Percentiles rank a stretch among this genome's conserved stretches.
phyloP scores from a whole-genome alignment of 2,888 invertebrate species.

The Gastracanthus pulcherrimus region DNA sequence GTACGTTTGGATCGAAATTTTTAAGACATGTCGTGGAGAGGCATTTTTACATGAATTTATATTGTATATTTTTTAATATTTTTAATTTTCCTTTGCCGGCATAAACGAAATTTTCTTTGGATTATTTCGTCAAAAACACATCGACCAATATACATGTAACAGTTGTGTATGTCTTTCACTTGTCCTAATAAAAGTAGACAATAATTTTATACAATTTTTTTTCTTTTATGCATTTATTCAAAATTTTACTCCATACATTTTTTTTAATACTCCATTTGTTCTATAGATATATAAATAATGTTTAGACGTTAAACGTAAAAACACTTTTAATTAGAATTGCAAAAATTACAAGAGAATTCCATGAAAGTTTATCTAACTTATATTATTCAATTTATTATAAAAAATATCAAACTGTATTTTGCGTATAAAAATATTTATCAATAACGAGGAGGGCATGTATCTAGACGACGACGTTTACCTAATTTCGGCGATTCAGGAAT shows the following conservation, averaged over 20 bases:
- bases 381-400: no score
- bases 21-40: neutral
- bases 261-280: no score
- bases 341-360: no score
- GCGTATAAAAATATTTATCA: neutral
- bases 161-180: constrained; percentile 46
- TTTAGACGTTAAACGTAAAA: no score
- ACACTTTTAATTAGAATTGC: no score
- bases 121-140: neutral
- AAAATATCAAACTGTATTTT: no score
- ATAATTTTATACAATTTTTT: constrained; percentile 43
- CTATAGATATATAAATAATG: no score
- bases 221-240: neutral
- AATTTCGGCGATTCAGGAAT: constrained; percentile 28
- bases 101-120: constrained; percentile 8
- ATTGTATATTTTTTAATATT: constrained; percentile 33
- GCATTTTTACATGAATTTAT: neutral
- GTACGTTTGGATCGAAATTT: constrained; percentile 17
- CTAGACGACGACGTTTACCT: neutral
- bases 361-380: no score
- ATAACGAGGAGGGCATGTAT: neutral
- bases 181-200: constrained; percentile 55
- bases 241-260: no score
- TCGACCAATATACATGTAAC: constrained; percentile 37
- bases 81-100: constrained; percentile 1